Evolutionary conservation across 1,140 invertebrate genomes (phyloP), one percentile per base, ranked within the genome.

Genomic region (Drosophila subobscura): DNA sequence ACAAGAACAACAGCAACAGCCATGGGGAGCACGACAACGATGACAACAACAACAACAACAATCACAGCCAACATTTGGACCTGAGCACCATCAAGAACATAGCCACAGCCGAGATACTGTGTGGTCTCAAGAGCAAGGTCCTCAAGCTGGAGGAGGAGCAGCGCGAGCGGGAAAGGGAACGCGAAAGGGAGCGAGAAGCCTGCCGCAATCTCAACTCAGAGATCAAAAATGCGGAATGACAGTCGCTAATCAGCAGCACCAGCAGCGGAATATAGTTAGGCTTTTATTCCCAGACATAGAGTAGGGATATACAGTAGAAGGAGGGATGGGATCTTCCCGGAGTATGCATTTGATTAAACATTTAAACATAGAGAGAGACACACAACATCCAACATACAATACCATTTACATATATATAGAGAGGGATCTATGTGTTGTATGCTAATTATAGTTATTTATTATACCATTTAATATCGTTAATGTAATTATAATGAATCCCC

Each of bases 401-500:
- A 37, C 3, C 16, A 20, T 20, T 20, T 20, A 37, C 4, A 37
- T 37, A 37, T 37, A 37, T 37, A 37, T 10, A 37, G 27, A 40
- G 51, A 29, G 52, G 60, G 44, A 56, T 79, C 65, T 72, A 72
- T 80, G 60, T 67, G 73, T 71, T 79, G 60, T 67, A 77, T 75
- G 81, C 83, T 85, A 88, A 66, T 83, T 83, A 72, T 88, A 88
- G 83, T 88, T 88, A 88, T 88, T 88, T 88, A 88, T 88, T 88
- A 76, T 88, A 85, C 50, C 65, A 77, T 77, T 77, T 85, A 86
- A 85, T 83, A 84, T 77, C 73, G 81, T 85, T 88, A 85, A 85
- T 85, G 60, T 85, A 85, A 88, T 85, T 86, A 49, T 85, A 88
- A 77, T 60, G 55, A 72, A 20, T 20, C 10, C 33, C 60, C 65